These are phyloP conservation scores for Chrysotoxum bicinctum DNA, from an alignment of 2,888 invertebrate genomes.

Conservation along the genomic window DNA sequence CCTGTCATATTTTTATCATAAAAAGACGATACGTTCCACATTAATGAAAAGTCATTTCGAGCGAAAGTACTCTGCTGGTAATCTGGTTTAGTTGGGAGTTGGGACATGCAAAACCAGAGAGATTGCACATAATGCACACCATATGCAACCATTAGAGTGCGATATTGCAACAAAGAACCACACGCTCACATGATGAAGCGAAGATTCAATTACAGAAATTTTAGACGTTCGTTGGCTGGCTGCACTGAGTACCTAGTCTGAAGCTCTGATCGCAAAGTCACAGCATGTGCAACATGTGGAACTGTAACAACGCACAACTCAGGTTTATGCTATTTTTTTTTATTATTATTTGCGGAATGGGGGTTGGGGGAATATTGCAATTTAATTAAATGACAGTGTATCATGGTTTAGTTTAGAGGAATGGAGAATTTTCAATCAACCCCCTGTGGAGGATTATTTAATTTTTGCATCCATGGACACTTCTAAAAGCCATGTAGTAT, in stretches of 20 bases:
- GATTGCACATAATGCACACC: conserved; percentile 37
- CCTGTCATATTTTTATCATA: not conserved
- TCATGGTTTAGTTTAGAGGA: not conserved
- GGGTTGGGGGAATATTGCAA: not conserved
- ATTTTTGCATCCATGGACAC: not conserved
- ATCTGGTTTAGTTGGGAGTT: conserved; percentile 37
- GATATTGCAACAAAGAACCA: conserved; percentile 27
- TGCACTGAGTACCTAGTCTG: not conserved
- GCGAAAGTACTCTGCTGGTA: conserved; percentile 47
- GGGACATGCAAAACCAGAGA: conserved; percentile 37
- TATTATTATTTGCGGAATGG: not conserved
- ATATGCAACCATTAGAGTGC: conserved; percentile 11
- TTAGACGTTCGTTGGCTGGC: not conserved
- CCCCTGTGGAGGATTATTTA: not conserved
- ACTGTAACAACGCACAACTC: not conserved
- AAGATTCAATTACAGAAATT: conserved; percentile 43
- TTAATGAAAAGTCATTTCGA: conserved; percentile 33
- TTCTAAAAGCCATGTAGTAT: not conserved
- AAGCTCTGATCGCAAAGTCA: conserved; percentile 19
- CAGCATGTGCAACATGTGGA: conserved; percentile 42
- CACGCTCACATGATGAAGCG: conserved; percentile 19
- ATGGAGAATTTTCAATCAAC: not conserved
- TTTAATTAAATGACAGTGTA: conserved; percentile 40
- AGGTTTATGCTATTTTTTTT: not conserved
- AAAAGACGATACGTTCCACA: conserved; percentile 4